Evolutionary conservation across 2,113 vertebrate species (phyloP).

Genomic region (Anarrhichthys ocellatus): DNA sequence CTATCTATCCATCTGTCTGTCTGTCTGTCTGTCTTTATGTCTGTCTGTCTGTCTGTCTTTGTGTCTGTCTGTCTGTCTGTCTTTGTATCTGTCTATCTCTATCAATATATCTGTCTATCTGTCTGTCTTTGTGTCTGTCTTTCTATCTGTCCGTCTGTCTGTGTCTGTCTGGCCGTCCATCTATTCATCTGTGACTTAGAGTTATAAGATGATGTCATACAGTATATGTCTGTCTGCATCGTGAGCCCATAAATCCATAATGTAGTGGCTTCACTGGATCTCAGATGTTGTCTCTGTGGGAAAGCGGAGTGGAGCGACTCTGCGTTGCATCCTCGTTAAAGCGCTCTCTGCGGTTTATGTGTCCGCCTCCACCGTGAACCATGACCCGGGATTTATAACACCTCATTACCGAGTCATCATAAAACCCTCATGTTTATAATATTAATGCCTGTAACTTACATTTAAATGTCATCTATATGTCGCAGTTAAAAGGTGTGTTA

Average conservation of each 20-base stretch:
- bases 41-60: background rate
- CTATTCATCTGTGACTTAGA: background rate
- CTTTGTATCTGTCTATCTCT: background rate
- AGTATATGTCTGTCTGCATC: slow-evolving; percentile 20
- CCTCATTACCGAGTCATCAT: slow-evolving; percentile 70
- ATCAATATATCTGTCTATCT: slow-evolving; percentile 3
- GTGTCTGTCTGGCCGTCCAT: background rate
- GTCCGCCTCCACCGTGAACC: slow-evolving; percentile 57
- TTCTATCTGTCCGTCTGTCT: background rate
- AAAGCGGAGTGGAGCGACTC: slow-evolving; percentile 21
- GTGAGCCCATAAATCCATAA: slow-evolving; percentile 32
- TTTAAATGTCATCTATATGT: slow-evolving; percentile 73
- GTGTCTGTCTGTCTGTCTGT: no score
- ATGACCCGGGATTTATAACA: slow-evolving; percentile 70
- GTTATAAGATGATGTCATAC: background rate
- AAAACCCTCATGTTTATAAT: slow-evolving; percentile 75
- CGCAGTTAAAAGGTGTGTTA: slow-evolving; percentile 61
- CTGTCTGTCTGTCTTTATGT: background rate
- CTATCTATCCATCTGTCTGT: background rate
- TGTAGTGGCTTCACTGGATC: slow-evolving; percentile 7
- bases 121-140: background rate
- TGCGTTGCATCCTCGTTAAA: slow-evolving; percentile 68
- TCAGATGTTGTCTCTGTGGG: slow-evolving; percentile 37
- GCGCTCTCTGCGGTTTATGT: slow-evolving; percentile 62
- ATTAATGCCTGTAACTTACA: slow-evolving; percentile 74